These are phyloP conservation scores for Pocillopora grandis DNA, from an alignment of 92 coral and sea anemone species.

Conservation along the genomic window DNA sequence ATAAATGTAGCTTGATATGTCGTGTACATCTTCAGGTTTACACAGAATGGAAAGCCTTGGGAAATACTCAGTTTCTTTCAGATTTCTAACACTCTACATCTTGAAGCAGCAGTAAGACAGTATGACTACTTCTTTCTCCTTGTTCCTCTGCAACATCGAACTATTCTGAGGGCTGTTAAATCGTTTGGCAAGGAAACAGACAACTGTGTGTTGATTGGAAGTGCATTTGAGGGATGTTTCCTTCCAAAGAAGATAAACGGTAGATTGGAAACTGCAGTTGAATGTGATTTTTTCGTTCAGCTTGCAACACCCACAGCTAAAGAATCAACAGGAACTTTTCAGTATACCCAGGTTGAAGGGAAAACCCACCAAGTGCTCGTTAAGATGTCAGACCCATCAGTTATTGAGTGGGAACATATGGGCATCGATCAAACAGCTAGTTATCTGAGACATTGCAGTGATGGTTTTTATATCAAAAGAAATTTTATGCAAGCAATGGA, in stretches of 20 bases:
- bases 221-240: conserved; percentile 42
- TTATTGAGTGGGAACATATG: conserved; percentile 1
- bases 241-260: conserved; percentile 13
- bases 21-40: conserved; percentile 11
- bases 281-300: conserved; percentile 22
- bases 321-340: conserved; percentile 14
- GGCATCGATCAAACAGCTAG: background rate
- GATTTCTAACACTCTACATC: background rate
- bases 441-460: background rate
- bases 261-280: conserved; percentile 5
- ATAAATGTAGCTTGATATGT: too few relatives aligned
- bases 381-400: conserved; percentile 7
- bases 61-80: background rate
- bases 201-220: conserved; percentile 24
- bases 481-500: conserved; percentile 32
- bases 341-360: conserved; percentile 1
- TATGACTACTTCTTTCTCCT: conserved; percentile 24
- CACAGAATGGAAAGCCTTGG: background rate
- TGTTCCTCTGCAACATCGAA: conserved; percentile 32
- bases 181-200: conserved; percentile 15
- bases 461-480: background rate
- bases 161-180: conserved; percentile 23
- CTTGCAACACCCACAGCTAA: conserved; percentile 15
- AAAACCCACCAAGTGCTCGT: conserved; percentile 6
- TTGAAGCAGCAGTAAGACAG: conserved; percentile 26